Evolutionary conservation across 2,113 vertebrate genomes (phyloP), one percentile per base, ranked within the genome.

Genomic region (Grus americana): DNA sequence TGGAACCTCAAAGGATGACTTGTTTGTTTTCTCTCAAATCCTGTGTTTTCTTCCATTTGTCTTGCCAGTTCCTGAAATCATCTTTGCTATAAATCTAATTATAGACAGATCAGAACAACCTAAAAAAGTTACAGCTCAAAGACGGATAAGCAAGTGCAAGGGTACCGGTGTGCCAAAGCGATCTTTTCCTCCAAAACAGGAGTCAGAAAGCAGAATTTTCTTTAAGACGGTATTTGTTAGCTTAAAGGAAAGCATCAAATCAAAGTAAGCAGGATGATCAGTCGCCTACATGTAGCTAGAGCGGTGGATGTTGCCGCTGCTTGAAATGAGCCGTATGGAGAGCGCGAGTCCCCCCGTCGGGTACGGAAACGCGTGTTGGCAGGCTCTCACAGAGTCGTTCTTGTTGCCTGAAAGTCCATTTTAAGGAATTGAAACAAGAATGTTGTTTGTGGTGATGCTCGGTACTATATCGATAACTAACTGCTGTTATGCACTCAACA

Each of bases 261-360:
- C 32, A 9, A 62, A 44, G 54, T 10, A 20, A 70, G 26, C 12
- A 14, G 34, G 40, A 21, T 59, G 61, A 29, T 63, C 23, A 4
- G 32, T 36, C 66, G 44, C 54, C 27, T 16, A 58, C 1, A 2
- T 0, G 0, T 38, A 62, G 42, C 22, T 19, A 4, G 55, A 22
- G 46, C 2, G 17, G 36, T 46, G 36, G 71, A 16, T 68, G 71
- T n/a, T 68, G 62, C 66, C 83, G 59, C n/a, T 80, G 5, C 52
- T 73, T 81, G 75, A 88, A 87, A 59, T 3, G 70, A 68, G 66
- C 63, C 0, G 0, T 36, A 14, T n/a, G 38, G 67, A 30, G 40
- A 27, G 50, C 0, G 1, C 3, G 22, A 59, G n/a, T 54, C 32
- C 42, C 46, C 44, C 6, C 2, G 1, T 20, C 0, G 0, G 32